Base-by-base conservation (phyloP, 2,888 invertebrate species). In the Meiosimyza platycephala region DNA sequence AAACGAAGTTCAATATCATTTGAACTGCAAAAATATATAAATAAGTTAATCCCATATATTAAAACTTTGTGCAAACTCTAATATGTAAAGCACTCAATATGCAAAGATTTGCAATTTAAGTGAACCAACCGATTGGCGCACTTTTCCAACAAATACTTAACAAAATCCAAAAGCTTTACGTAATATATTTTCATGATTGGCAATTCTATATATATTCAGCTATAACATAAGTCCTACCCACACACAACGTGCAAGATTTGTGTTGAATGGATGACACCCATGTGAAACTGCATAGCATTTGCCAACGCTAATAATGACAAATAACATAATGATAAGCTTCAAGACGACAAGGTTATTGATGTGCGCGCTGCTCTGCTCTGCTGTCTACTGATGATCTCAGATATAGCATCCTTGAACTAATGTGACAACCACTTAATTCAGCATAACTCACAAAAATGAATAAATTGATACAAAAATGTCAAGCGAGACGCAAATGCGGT, bases 371-470 rank as follows among this genome's bases (percentile, higher is more conserved):
- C 22, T 22, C 22, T 22, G 22, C 22, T 22, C 9, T 40, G 40
- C 6, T 40, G 40, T 40, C 40, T 40, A 9, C 40, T 40, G 40
- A 40, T 40, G 40, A 40, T 40, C 40, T 40, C 40, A 40, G 40
- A 6, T 9, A 40, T 40, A 9, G 4, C 40, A 40, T 40, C 40
- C 40, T 40, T 9, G 12, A 22, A 66, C 66, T 71, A 60, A 66
- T 72, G 64, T 70, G 74, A 51, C 71, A 76, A 73, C 76, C 76
- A 77, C 76, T 77, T 76, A 75, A 75, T 72, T 72, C 66, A 48
- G 55, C 73, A 76, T 76, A 65, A 74, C 69, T 64, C 18, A 28
- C 28, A 22, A 60, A 28, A 40, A 40, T 40, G 40, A 40, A 40
- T 40, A 40, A 40, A 40, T 40, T 40, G 40, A 40, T 40, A 9